Base-by-base conservation (phyloP, 2,113 vertebrate genomes). In the Circaetus cinerascens region DNA sequence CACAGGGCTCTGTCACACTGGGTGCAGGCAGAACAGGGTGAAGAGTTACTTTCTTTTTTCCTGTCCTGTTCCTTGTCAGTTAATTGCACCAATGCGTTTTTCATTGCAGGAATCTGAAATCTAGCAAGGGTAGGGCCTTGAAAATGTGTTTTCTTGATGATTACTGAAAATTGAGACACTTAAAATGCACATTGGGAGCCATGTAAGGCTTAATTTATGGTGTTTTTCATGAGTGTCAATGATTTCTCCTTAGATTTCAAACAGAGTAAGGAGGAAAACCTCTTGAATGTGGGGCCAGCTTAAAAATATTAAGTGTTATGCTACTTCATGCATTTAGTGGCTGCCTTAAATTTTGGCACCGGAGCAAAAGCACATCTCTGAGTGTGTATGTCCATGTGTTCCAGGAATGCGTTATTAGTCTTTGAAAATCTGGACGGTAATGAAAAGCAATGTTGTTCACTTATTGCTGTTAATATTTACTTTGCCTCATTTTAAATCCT, bases 391-490 rank as follows among this genome's bases (percentile, higher is more conserved):
- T 71, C 63, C 18, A 1, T n/a, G 19, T 32, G 5, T 71, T 78
- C 40, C 38, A 82, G 43, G n/a, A 53, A 40, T 36, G 11, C 66
- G 5, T 50, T 93, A 7, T 41, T 93, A 66, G 69, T 36, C 51
- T 89, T 78, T 86, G 45, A 69, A 79, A 88, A 51, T 43, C 45
- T 63, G 43, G 22, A 36, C 3, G 9, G 55, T 67, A 80, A 11
- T 20, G 16, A 77, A 81, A 85, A 81, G 29, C 38, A 63, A 2
- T 60, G 30, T 62, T 38, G n/a, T 76, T 88, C 29, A 45, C 64
- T 62, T 88, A 68, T 14, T 95, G 36, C 50, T 92, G 67, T 95
- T 88, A 92, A 88, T 94, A 69, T 86, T 95, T 91, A 80, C 76
- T 95, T 91, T 74, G 17, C 55, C n/a, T 84, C 29, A 41, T 53